Evolutionary conservation across 2,113 vertebrate genomes (phyloP).

Genomic region (Numenius arquata): DNA sequence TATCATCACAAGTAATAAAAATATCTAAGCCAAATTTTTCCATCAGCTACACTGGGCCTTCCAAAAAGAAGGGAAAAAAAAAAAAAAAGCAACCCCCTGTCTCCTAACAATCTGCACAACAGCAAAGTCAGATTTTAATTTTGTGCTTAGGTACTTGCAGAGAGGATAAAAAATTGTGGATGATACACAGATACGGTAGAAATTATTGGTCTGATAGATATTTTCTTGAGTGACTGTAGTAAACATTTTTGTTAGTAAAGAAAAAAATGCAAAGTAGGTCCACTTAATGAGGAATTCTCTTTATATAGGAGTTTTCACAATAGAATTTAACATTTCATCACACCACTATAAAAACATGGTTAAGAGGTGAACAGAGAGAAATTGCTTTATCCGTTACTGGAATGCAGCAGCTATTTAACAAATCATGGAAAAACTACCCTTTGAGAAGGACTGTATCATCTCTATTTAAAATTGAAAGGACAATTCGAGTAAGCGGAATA

Average conservation of each 20-base stretch:
- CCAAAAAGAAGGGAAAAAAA: background rate
- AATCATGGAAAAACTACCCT: background rate
- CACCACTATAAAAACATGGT: background rate
- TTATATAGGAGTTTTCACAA: background rate
- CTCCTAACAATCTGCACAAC: background rate
- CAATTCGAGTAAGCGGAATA: constrained; percentile 25
- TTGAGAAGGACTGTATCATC: background rate
- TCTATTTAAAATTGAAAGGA: constrained; percentile 19
- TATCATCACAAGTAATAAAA: background rate
- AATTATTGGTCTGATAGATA: background rate
- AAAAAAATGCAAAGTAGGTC: background rate
- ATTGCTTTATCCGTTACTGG: background rate
- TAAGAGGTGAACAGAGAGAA: background rate
- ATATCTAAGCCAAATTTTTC: background rate
- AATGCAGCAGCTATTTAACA: background rate
- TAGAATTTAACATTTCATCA: background rate
- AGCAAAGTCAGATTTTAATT: background rate
- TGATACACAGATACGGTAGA: background rate
- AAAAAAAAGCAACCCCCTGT: background rate
- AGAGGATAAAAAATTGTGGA: background rate
- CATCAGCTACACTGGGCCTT: background rate
- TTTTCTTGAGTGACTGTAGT: background rate
- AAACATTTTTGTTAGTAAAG: background rate
- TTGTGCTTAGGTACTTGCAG: background rate
- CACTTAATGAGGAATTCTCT: background rate